Conservation (phyloP, 1,140 invertebrate species). For the Ceratoteleas bidentatus region DNA sequence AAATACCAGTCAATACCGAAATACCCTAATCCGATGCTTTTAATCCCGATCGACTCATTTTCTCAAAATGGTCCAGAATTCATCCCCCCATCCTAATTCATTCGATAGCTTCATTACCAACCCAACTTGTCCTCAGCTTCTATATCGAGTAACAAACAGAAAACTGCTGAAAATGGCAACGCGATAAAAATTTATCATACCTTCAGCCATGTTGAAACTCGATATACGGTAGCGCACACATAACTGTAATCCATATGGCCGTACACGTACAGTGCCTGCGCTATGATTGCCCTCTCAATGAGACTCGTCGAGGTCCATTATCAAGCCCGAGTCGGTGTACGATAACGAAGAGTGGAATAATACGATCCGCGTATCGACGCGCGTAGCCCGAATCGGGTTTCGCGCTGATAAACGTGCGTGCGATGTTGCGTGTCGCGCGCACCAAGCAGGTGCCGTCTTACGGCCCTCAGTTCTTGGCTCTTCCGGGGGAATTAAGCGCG, state of each 20-base stretch:
- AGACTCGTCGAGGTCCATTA: constrained; percentile 64
- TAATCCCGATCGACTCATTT: too few species aligned
- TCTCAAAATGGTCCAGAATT: too few species aligned
- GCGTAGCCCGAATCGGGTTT: constrained; percentile 45
- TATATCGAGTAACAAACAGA: too few species aligned
- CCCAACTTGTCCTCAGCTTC: too few species aligned
- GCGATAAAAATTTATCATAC: constrained; percentile 42
- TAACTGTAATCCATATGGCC: constrained; percentile 35
- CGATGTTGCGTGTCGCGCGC: constrained; percentile 26
- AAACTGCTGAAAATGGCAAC: constrained; percentile 28
- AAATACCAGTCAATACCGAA: too few species aligned
- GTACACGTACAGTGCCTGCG: constrained; percentile 12
- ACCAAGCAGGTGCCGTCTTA: constrained; percentile 37
- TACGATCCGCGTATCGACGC: constrained; percentile 48
- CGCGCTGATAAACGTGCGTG: constrained; percentile 32
- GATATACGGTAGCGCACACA: constrained; percentile 39
- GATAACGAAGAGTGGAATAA: constrained; percentile 65
- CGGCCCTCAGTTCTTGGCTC: constrained; percentile 59
- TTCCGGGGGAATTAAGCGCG: constrained; percentile 70
- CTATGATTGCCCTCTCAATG: constrained; percentile 63
- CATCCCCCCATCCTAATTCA: too few species aligned
- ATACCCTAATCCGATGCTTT: too few species aligned
- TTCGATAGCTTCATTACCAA: too few species aligned
- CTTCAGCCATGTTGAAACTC: constrained; percentile 44
- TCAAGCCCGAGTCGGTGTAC: constrained; percentile 38